Evolutionary conservation across 2,113 vertebrate genomes (phyloP).

Genomic region (Mormyrus lacerda): DNA sequence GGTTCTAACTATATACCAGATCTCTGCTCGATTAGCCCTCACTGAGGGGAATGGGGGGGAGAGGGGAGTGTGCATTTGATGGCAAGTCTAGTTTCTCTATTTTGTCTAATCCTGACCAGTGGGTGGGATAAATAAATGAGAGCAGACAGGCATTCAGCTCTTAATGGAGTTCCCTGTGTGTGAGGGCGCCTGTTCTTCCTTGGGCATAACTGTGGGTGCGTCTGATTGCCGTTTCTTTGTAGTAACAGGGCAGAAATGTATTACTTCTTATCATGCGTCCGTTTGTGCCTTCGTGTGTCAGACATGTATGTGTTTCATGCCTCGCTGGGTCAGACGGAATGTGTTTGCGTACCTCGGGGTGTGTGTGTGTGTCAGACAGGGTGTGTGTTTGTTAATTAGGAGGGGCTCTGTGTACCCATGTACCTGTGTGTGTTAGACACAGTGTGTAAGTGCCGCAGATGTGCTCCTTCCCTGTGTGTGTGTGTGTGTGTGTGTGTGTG

Average conservation of each 20-base stretch:
- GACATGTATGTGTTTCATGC: neutral
- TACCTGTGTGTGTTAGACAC: neutral
- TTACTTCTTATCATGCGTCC: neutral
- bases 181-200: neutral
- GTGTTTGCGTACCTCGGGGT: neutral
- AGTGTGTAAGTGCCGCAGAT: neutral
- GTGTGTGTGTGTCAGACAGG: neutral
- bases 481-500: neutral
- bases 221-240: neutral
- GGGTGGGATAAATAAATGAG: neutral
- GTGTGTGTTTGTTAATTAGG: slow-evolving; percentile 1
- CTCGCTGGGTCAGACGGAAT: neutral
- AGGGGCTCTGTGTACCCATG: neutral
- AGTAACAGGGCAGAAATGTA: neutral
- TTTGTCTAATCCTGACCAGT: neutral
- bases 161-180: neutral
- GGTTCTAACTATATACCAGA: neutral
- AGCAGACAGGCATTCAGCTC: neutral
- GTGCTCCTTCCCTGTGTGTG: neutral
- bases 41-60: neutral
- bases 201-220: neutral
- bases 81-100: neutral
- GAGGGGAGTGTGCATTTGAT: neutral
- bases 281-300: neutral
- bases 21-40: neutral